Evolutionary conservation across 1,140 invertebrate genomes (phyloP), one percentile per base, ranked within the genome.

Genomic region (Lethrus apterus): DNA sequence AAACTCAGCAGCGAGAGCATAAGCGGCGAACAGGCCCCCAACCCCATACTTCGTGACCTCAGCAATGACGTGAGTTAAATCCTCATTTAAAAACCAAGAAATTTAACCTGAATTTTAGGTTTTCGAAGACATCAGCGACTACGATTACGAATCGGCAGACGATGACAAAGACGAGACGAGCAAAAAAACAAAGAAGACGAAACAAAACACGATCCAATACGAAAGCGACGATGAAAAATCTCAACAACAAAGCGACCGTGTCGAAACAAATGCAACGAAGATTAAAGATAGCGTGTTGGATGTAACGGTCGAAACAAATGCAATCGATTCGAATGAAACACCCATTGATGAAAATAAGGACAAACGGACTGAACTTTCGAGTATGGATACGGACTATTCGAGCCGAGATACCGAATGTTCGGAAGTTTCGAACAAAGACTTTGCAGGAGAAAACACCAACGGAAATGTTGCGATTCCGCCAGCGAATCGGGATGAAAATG

Each of bases 121-220:
- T 20, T 76, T 75, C 43, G 75, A 76, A 68, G 75, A 77, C 44
- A 70, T 72, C 45, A 71, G 70, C 44, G 74, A 74, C 45, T 71
- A 69, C 45, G 75, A 73, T 34, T 71, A 72, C 10, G 68, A 72
- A 62, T 72, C 71, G 31, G 69, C 73, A 40, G 73, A 74, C 35
- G 54, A 57, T 38, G 64, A 67, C 2, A 64, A 68, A 33, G 58
- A 56, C 8, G 61, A 63, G 54, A 58, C 58, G 11, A 62, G 62
- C 15, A 59, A 64, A 5, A 48, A 32, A 17, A 44, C 73, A 58
- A 62, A 66, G 62, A 52, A 58, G 68, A 58, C 70, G 62, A 59
- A 59, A 54, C 55, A 61, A 15, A 61, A 72, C 59, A 49, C 70
- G 54, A 59, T 72, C 55, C 43, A 62, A 58, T 29, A 69, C 49